Base-by-base conservation (phyloP, 2,888 invertebrate species). In the Resseliella maxima region DNA sequence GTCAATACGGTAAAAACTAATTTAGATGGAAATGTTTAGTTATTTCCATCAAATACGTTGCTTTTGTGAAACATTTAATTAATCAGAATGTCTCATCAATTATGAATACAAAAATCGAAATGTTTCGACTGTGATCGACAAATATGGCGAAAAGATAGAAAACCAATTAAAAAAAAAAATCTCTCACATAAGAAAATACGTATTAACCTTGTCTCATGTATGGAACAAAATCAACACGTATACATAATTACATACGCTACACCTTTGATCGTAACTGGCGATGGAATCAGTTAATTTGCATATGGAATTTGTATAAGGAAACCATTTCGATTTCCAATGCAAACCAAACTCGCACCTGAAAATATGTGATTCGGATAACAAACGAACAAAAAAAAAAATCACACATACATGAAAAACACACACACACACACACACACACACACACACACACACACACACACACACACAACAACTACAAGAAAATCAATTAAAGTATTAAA, bases 401-500 rank as follows among this genome's bases (percentile, higher is more conserved):
- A 12, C 41, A 8, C 5, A 12, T 12, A 41, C 5, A 21, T 50
- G 18, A 50, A 50, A 50, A 50, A 12, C 50, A n/a, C n/a, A n/a
- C n/a, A n/a, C n/a, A 45, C 5, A 45, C 45, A 10, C 8, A 45
- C n/a, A n/a, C n/a, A n/a, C n/a, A n/a, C n/a, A n/a, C n/a, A n/a
- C n/a, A n/a, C n/a, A n/a, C n/a, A n/a, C n/a, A n/a, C n/a, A n/a
- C n/a, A n/a, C n/a, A n/a, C n/a, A n/a, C n/a, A n/a, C n/a, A n/a
- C 12, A 8, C 46, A 18, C 12, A 50, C 46, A 50, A 50, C 8
- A 50, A 50, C 31, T 72, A 72, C 72, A 72, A 72, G 72, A 72
- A 72, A 72, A 31, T 72, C 72, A 72, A 72, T 72, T 72, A 31
- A 72, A 31, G 72, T 72, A 72, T 72, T 72, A 35, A 72, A 72